phyloP scores from a whole-genome alignment of 2,113 vertebrate species.

The Stictonetta naevosa region DNA sequence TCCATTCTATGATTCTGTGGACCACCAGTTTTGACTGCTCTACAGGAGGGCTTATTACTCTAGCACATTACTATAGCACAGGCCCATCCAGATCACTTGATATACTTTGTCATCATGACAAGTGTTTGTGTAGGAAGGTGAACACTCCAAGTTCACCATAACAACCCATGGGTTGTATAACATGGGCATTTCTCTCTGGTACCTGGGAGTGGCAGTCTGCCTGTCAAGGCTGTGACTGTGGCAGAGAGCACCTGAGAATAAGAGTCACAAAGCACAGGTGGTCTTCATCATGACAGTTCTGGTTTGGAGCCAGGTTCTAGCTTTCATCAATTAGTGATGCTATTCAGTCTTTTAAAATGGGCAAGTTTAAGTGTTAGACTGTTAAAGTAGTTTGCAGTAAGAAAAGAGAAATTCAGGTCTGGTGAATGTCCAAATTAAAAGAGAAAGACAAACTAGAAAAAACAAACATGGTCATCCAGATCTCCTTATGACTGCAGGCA shows the following conservation, averaged over 20 bases:
- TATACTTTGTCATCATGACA: background rate
- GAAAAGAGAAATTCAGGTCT: background rate
- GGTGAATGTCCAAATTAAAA: background rate
- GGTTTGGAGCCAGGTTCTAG: background rate
- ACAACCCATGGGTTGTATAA: accelerated
- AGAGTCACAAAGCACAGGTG: accelerated
- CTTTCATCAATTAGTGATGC: background rate
- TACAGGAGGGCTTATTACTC: background rate
- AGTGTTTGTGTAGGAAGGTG: background rate
- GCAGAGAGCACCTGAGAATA: accelerated
- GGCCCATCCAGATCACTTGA: background rate
- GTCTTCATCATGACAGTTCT: background rate
- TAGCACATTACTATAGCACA: background rate
- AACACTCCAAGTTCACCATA: background rate
- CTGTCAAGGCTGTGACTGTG: background rate
- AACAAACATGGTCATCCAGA: accelerated
- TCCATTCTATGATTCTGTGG: too few relatives aligned
- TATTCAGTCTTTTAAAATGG: background rate
- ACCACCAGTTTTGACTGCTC: background rate
- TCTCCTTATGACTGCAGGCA: background rate
- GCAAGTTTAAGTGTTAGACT: background rate
- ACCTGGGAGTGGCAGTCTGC: background rate
- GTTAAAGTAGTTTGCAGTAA: background rate
- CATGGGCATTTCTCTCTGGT: background rate
- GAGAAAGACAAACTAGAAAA: background rate